Evolutionary conservation across 1,140 invertebrate species (phyloP).

Genomic region (Aphidius ervi): DNA sequence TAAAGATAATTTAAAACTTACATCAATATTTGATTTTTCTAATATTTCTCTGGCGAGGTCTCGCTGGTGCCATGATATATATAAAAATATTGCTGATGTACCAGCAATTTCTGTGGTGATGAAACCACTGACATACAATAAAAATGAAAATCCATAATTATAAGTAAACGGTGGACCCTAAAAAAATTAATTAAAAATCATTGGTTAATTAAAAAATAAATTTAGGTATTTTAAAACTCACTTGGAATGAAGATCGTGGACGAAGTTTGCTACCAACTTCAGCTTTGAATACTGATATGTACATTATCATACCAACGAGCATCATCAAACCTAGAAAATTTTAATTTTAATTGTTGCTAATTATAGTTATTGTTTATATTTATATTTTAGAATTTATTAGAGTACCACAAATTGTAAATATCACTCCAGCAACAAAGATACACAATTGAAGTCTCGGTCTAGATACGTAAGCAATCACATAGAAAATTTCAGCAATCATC

Average conservation of each 20-base stretch:
- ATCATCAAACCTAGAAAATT: conserved; percentile 72
- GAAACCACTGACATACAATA: conserved; percentile 79
- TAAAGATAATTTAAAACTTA: conserved; percentile 21
- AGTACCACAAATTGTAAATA: conserved; percentile 63
- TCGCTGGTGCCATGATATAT: conserved; percentile 70
- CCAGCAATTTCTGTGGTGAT: conserved; percentile 79
- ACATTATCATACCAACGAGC: conserved; percentile 85
- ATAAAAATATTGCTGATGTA: conserved; percentile 80
- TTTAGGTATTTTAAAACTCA: conserved; percentile 22
- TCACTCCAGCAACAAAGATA: conserved; percentile 64
- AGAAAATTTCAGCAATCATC: conserved; percentile 61
- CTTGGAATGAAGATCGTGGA: conserved; percentile 62
- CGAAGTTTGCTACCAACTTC: conserved; percentile 82
- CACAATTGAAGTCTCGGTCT: conserved; percentile 55
- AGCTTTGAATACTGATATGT: conserved; percentile 87
- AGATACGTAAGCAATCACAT: conserved; percentile 59
- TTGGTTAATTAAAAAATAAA: conserved; percentile 1
- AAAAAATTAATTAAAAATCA: conserved; percentile 38
- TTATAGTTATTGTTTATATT: too few relatives aligned
- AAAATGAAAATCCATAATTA: conserved; percentile 81
- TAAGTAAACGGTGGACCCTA: conserved; percentile 79
- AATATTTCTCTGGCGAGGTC: conserved; percentile 52
- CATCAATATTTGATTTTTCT: conserved; percentile 46
- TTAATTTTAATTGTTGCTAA: background rate
- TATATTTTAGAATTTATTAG: background rate